Percentiles rank a stretch among this genome's conserved stretches.
These are phyloP conservation scores for Drosophila punjabiensis DNA, from an alignment of 1,140 invertebrate species.

Conservation along the genomic window DNA sequence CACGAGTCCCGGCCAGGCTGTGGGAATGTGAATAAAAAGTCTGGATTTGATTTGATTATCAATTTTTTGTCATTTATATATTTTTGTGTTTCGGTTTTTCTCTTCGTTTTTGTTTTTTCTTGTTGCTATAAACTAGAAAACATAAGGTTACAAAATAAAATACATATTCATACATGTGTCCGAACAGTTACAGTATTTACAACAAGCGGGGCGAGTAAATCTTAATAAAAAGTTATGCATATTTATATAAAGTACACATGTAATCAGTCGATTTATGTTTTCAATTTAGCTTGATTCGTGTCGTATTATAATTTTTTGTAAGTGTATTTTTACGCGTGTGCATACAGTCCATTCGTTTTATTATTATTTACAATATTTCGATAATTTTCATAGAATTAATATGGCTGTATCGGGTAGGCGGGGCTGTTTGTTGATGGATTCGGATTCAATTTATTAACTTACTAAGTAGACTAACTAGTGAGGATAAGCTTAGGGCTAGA, in stretches of 20 bases:
- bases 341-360: conserved; percentile 47
- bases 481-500: conserved; percentile 64
- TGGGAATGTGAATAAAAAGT: conserved; percentile 32
- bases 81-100: conserved; percentile 58
- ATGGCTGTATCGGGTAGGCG: conserved; percentile 62
- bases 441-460: conserved; percentile 58
- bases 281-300: conserved; percentile 36
- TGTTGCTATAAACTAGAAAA: conserved; percentile 76
- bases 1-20: background rate
- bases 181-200: conserved; percentile 68
- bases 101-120: conserved; percentile 21
- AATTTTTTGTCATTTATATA: conserved; percentile 67
- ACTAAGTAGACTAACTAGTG: conserved; percentile 69
- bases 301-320: conserved; percentile 17
- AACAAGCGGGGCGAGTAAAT: conserved; percentile 55
- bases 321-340: background rate
- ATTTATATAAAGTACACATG: conserved; percentile 69
- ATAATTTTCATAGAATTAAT: conserved; percentile 73
- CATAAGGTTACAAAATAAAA: conserved; percentile 71
- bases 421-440: conserved; percentile 19
- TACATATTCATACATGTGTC: conserved; percentile 42
- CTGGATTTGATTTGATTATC: conserved; percentile 59
- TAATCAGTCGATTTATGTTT: conserved; percentile 78
- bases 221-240: conserved; percentile 63
- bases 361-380: conserved; percentile 47